Evolutionary conservation across 2,888 invertebrate species (phyloP), one percentile per base, ranked within the genome.

Genomic region (Panzeria rudis): DNA sequence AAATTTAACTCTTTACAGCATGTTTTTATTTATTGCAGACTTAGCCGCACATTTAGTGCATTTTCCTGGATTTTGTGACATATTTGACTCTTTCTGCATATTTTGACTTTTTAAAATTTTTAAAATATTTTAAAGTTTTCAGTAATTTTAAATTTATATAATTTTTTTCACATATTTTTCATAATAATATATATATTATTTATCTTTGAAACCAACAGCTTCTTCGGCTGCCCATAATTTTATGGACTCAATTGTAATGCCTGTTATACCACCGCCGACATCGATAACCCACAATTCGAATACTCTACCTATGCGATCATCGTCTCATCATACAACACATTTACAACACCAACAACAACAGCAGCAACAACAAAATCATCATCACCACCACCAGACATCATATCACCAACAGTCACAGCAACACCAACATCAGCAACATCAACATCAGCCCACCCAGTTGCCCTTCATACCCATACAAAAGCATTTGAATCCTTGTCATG

Each of bases 401-500:
- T 69, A 59, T 59, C 59, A 80, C 1, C 80, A 80, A 44, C 71
- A 62, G 17, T 69, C 52, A 4, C 72, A 72, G n/a, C 64, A 61
- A 17, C 83, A 87, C 44, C 87, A 89, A 5, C 87, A 87, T 20
- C 59, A 86, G 38, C 61, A 41, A 35, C 41, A 83, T 41, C 83
- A 82, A 64, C 76, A 78, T 44, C 82, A 76, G 5, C 73, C 84
- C 29, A 82, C 88, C 44, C 89, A 89, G 50, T 83, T 90, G 52
- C 87, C 89, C 52, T 89, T 89, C 61, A 87, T 89, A 68, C 90
- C 90, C 13, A 87, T 88, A 29, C 87, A 89, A 38, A 92, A 91
- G 79, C 90, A 89, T 61, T 84, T 87, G 6, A 92, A 91, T 90
- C 90, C 92, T 8, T 91, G 91, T 85, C 89, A 92, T 88, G 91